Conservation (phyloP, 92 coral and sea anemone species). For the Epizoanthus rinbou region DNA sequence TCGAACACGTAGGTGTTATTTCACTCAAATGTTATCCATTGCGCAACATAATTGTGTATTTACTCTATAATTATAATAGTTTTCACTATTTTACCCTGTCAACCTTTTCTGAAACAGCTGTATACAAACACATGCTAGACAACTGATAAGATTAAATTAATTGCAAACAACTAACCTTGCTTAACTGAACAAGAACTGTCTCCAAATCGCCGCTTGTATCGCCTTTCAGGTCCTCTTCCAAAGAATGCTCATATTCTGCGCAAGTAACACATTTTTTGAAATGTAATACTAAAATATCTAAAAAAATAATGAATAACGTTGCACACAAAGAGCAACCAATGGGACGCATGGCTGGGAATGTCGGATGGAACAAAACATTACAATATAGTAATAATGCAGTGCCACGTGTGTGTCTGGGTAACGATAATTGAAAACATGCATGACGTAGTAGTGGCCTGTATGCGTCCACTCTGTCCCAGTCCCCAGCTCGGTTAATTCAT, state of each 20-base stretch:
- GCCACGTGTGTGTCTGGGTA: too few species aligned
- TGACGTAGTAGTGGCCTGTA: too few species aligned
- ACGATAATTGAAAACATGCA: too few species aligned
- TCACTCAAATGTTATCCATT: too few species aligned
- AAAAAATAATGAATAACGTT: neutral
- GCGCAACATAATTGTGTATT: too few species aligned
- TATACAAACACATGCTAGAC: neutral
- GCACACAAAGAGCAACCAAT: neutral
- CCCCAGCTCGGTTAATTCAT: too few species aligned
- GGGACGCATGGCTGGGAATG: neutral
- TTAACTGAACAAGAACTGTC: conserved; percentile 71
- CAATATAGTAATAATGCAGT: too few species aligned
- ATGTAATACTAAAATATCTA: neutral
- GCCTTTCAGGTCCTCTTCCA: conserved; percentile 82
- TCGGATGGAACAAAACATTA: neutral
- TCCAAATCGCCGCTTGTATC: conserved; percentile 82
- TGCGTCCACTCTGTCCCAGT: too few species aligned
- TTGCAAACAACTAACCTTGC: conserved; percentile 62
- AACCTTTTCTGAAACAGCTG: too few species aligned
- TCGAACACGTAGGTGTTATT: too few species aligned
- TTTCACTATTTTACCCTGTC: too few species aligned
- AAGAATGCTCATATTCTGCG: conserved; percentile 66
- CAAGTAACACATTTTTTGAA: neutral
- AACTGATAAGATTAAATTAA: neutral
- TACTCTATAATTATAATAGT: too few species aligned